A percentile compares a stretch with the other conserved stretches of the same genome.
phyloP scores from a whole-genome alignment of 2,888 invertebrate genomes.

The Drosophila flavopinicola region DNA sequence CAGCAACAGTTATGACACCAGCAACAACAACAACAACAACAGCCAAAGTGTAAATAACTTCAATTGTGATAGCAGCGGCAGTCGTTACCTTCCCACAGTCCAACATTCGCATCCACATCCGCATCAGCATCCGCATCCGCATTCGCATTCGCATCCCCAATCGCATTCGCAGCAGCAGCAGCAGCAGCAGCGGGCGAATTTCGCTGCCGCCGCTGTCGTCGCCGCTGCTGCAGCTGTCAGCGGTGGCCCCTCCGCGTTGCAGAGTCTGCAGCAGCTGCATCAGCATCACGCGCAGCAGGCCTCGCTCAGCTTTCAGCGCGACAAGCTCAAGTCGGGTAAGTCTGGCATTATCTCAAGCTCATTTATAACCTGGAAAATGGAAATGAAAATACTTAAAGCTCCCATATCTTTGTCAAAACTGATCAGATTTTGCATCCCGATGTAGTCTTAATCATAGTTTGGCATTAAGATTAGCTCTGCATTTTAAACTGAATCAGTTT shows the following conservation, averaged over 20 bases:
- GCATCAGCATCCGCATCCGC: constrained; percentile 51
- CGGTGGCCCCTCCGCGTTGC: constrained; percentile 82
- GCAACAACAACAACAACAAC: constrained; percentile 51
- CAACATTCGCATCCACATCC: constrained; percentile 50
- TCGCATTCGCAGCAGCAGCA: constrained; percentile 67
- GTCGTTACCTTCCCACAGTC: constrained; percentile 72
- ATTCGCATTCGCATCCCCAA: constrained; percentile 37
- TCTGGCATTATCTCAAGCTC: neutral
- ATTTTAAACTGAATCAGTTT: too few relatives aligned
- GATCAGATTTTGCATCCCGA: too few relatives aligned
- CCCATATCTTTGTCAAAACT: too few relatives aligned
- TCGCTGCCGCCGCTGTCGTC: constrained; percentile 77
- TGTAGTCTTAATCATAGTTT: too few relatives aligned
- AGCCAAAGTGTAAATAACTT: constrained; percentile 79
- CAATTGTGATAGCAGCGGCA: constrained; percentile 82
- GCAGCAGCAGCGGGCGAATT: constrained; percentile 72
- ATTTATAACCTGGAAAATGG: too few relatives aligned
- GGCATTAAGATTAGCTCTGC: too few relatives aligned
- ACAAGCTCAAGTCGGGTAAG: constrained; percentile 82
- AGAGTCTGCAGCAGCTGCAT: constrained; percentile 84
- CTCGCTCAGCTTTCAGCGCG: constrained; percentile 79
- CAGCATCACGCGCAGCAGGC: constrained; percentile 84
- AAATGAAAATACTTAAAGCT: too few relatives aligned
- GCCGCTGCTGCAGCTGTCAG: constrained; percentile 67
- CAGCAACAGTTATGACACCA: constrained; percentile 50